Percentiles rank a stretch among this genome's conserved stretches.
phyloP scores from a whole-genome alignment of 1,140 invertebrate genomes.

The Sinella curviseta region DNA sequence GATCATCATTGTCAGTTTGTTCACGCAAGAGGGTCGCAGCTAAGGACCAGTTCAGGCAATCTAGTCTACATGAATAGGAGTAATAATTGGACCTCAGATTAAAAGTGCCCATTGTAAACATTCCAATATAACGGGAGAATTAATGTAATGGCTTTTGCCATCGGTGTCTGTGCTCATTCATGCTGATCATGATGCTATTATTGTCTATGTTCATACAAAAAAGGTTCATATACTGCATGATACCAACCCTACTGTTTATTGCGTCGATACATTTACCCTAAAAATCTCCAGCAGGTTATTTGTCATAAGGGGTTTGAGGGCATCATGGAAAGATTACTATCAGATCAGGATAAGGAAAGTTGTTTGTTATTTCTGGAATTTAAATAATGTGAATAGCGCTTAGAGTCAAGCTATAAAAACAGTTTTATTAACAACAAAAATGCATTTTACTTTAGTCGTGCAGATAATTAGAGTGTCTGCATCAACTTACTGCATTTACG shows the following conservation, averaged over 20 bases:
- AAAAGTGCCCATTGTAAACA: neutral
- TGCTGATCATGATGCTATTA: neutral
- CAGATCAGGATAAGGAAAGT: no score
- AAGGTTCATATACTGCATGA: no score
- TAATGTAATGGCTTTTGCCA: neutral
- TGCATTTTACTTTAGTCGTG: no score
- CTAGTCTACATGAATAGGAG: neutral
- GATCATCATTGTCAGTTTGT: neutral
- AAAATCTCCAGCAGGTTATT: no score
- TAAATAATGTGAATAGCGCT: no score
- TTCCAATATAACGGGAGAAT: neutral
- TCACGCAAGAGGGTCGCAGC: neutral
- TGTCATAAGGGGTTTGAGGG: neutral
- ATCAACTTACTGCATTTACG: no score
- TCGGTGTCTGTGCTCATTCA: no score
- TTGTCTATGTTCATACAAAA: neutral
- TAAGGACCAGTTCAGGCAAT: neutral
- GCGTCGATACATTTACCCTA: no score
- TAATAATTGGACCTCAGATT: neutral
- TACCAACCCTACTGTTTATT: neutral
- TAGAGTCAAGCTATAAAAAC: no score
- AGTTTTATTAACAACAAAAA: no score
- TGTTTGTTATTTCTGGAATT: no score
- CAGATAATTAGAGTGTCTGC: no score
- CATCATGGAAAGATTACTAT: neutral